Percentiles rank a stretch among this genome's conserved stretches.
Evolutionary conservation across 2,113 vertebrate species (phyloP).

Genomic region (Cettia cetti): DNA sequence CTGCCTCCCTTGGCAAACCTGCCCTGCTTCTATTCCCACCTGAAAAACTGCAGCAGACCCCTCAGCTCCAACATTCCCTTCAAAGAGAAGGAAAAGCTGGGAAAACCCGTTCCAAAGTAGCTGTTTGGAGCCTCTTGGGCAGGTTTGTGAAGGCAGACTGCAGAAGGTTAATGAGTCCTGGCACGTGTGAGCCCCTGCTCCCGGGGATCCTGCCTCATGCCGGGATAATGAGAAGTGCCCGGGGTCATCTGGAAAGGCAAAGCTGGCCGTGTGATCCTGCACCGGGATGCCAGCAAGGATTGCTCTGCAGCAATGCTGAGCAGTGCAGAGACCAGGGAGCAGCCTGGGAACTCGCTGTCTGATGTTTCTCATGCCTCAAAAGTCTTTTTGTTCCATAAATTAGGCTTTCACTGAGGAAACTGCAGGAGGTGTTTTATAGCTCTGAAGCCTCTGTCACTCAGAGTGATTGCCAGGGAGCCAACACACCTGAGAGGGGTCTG

Average conservation of each 20-base stretch:
- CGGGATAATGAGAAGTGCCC: not conserved
- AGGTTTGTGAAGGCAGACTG: not conserved
- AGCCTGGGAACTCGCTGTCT: not conserved
- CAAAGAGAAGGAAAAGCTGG: not conserved
- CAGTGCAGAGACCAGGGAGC: not conserved
- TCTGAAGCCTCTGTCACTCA: not conserved
- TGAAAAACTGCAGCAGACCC: not conserved
- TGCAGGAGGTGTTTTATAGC: not conserved
- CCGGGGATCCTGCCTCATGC: not conserved
- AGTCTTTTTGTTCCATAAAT: not conserved
- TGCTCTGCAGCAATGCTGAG: not conserved
- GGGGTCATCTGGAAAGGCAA: not conserved
- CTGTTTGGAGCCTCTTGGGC: not conserved
- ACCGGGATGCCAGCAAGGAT: not conserved
- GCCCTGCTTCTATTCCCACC: not conserved
- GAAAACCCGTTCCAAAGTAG: not conserved
- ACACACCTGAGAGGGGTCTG: not conserved
- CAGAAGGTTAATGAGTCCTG: not conserved
- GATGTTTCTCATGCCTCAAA: not conserved
- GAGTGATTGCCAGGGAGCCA: not conserved
- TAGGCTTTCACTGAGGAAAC: not conserved
- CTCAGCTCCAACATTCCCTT: fast-evolving
- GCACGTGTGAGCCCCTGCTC: not conserved
- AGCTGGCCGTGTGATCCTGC: not conserved
- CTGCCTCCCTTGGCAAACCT: not conserved